A percentile compares a stretch with the other conserved stretches of the same genome.
Evolutionary conservation across 2,797 vertebrate species (phyloP).

Genomic region (Aselliscus stoliczkanus): DNA sequence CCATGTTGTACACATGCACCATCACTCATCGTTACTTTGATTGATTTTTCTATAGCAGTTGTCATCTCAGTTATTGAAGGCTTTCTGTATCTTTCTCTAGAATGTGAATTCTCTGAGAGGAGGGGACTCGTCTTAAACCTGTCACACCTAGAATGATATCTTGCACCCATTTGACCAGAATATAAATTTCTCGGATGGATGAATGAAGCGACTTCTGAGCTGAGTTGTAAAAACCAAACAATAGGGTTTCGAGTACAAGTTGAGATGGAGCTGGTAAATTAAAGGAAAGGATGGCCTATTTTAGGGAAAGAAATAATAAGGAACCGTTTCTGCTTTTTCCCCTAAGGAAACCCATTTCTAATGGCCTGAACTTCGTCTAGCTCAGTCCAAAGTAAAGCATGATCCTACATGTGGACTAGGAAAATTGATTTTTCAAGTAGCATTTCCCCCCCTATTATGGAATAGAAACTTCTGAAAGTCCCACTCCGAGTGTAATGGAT

Average conservation of each 20-base stretch:
- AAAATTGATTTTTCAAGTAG: neutral
- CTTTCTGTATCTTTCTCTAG: neutral
- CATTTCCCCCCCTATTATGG: neutral
- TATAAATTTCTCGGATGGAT: neutral
- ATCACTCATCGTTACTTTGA: neutral
- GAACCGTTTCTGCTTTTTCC: neutral
- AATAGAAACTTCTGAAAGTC: neutral
- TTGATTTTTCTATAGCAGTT: neutral
- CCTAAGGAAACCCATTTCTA: neutral
- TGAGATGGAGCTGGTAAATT: neutral
- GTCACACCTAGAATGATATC: neutral
- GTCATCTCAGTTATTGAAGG: neutral
- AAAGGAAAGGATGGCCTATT: neutral
- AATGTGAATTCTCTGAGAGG: neutral
- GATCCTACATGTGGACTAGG: neutral
- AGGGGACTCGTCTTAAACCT: neutral
- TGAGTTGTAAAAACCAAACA: neutral
- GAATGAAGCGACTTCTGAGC: neutral
- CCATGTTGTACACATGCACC: fast-evolving
- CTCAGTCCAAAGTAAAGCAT: neutral
- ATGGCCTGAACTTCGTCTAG: neutral
- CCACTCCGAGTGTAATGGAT: neutral
- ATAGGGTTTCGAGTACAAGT: neutral
- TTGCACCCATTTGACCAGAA: neutral
- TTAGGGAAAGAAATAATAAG: neutral